phyloP scores from a whole-genome alignment of 2,797 vertebrate genomes.

The Manis crassicaudata region DNA sequence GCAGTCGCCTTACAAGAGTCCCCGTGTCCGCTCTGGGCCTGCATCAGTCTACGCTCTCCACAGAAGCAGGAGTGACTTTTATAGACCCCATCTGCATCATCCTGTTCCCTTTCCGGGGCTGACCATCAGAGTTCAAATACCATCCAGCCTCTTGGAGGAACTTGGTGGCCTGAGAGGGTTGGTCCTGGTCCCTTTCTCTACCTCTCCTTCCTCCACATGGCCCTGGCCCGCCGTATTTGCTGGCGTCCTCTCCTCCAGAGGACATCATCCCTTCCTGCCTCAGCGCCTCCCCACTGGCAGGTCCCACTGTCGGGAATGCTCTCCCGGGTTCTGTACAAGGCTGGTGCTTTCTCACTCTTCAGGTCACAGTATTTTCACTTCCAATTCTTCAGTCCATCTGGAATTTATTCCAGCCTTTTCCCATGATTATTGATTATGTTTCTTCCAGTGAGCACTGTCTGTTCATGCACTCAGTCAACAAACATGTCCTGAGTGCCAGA shows the following conservation, averaged over 20 bases:
- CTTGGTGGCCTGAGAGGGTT: too few relatives aligned
- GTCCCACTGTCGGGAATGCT: not conserved
- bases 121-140: not conserved
- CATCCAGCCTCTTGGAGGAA: not conserved
- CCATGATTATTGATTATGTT: not conserved
- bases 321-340: not conserved
- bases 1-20: not conserved
- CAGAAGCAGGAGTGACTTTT: not conserved
- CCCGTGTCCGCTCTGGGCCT: accelerated
- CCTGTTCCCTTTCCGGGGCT: not conserved
- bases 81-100: not conserved
- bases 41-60: too few relatives aligned
- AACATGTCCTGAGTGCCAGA: not conserved
- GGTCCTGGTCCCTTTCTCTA: not conserved
- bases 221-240: not conserved
- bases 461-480: not conserved
- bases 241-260: not conserved
- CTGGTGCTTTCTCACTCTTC: not conserved
- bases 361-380: not conserved
- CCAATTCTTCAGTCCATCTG: not conserved
- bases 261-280: not conserved
- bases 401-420: not conserved
- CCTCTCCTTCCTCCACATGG: not conserved
- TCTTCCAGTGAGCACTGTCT: not conserved
- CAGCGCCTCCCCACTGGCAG: not conserved